Evolutionary conservation across 2,797 vertebrate genomes (phyloP), one percentile per base, ranked within the genome.

Genomic region (Sardinella longiceps): DNA sequence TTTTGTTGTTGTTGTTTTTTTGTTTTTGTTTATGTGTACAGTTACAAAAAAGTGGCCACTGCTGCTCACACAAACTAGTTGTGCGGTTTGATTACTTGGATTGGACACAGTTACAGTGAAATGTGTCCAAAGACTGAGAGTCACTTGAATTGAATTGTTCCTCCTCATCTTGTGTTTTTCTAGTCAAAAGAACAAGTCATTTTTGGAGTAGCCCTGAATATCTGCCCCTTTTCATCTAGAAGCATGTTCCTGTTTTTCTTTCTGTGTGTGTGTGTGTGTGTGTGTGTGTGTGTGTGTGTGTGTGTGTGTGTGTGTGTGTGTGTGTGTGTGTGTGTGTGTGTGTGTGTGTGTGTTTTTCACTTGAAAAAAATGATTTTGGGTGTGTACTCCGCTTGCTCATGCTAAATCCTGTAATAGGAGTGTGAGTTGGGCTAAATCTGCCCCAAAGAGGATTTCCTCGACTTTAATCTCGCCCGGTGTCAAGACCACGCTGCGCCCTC

Each of bases 381-480:
- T 39, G 15, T 74, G 14, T 39, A 33, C 14, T 37, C 11, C 39
- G 1, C 80, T 37, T n/a, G 43, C 37, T 60, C 80, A 80, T 84
- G 86, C 86, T 86, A 90, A 86, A 88, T 88, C 83, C 84, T 88
- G 84, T 87, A 90, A 87, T 83, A 89, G 88, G 88, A 88, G 83
- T 90, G 87, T 91, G 87, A 85, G 89, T 70, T 81, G 87, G 83
- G 84, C 87, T 88, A 90, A 89, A 90, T 90, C 91, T 91, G 86
- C 83, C 70, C 70, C 66, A 90, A 91, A 91, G 88, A 90, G 85
- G 88, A 91, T 91, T 90, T 92, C 89, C 85, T 87, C 74, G 82
- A 87, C 80, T 83, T 87, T 91, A 89, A 92, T 92, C 87, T 81
- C 84, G 82, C 83, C 86, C 80, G 37, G 33, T 85, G 84, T 86